Conservation (phyloP, 2,113 vertebrate species). For the Tachysurus vachellii region DNA sequence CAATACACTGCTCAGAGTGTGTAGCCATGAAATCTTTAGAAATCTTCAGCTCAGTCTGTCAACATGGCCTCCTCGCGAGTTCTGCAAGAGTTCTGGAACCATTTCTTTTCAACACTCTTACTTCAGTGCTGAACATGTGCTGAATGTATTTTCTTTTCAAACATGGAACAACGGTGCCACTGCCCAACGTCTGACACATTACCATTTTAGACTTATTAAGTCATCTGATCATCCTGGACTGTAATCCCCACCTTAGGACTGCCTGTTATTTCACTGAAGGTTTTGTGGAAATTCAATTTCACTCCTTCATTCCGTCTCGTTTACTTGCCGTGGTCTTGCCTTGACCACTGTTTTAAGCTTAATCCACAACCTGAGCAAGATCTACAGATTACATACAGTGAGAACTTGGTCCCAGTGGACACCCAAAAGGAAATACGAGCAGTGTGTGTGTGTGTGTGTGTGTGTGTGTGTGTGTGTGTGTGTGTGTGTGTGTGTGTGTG, state of each 20-base stretch:
- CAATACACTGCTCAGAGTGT: conserved; percentile 30
- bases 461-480: conserved; percentile 17
- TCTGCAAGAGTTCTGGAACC: conserved; percentile 29
- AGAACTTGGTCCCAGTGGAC: conserved; percentile 22
- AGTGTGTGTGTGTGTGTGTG: not conserved
- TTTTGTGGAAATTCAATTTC: conserved; percentile 46
- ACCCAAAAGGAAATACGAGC: conserved; percentile 42
- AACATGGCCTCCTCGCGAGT: conserved; percentile 15
- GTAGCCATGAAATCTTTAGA: conserved; percentile 23
- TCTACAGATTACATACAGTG: conserved; percentile 32
- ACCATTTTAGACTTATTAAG: conserved; percentile 39
- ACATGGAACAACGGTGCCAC: conserved; percentile 24
- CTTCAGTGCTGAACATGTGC: conserved; percentile 38
- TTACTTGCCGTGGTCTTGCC: conserved; percentile 25
- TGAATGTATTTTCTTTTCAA: conserved; percentile 52
- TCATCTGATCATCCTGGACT: conserved; percentile 36
- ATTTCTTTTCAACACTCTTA: conserved; percentile 41
- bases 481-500: not conserved
- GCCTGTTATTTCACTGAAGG: conserved; percentile 36
- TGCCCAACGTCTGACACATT: not conserved
- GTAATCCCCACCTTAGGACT: conserved; percentile 33
- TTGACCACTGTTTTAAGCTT: conserved; percentile 35
- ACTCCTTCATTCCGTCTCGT: conserved; percentile 15
- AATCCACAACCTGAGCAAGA: conserved; percentile 43
- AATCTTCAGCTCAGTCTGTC: conserved; percentile 41